Evolutionary conservation across 2,888 invertebrate genomes (phyloP).

Genomic region (Erebia palarica): DNA sequence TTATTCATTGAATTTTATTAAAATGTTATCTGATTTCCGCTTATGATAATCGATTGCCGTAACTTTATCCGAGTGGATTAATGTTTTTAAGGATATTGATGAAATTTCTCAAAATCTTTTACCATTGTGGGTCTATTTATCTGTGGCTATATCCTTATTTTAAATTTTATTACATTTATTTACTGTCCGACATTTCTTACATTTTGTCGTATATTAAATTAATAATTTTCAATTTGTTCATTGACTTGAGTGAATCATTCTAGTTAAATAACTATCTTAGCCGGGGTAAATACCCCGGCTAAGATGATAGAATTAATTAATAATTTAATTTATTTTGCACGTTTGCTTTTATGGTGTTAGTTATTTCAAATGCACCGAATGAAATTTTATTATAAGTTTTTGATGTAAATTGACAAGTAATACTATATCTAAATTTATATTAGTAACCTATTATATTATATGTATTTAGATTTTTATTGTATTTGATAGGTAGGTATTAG

Average conservation of each 20-base stretch:
- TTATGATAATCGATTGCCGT: background rate
- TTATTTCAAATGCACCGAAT: constrained; percentile 19
- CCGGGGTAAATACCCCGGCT: background rate
- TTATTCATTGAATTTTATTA: background rate
- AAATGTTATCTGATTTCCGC: background rate
- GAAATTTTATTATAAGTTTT: constrained; percentile 8
- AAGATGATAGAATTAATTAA: background rate
- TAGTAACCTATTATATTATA: background rate
- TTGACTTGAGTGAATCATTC: background rate
- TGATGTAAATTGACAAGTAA: background rate
- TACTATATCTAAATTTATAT: too few relatives aligned
- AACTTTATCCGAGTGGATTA: too few relatives aligned
- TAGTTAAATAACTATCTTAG: too few relatives aligned
- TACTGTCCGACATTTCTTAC: background rate
- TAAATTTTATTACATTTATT: constrained; percentile 3
- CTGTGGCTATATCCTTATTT: background rate
- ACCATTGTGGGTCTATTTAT: background rate
- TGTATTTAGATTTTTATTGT: background rate
- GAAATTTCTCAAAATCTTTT: too few relatives aligned
- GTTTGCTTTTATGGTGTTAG: constrained; percentile 26
- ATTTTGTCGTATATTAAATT: background rate
- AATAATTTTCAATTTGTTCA: background rate
- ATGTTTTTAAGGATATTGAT: too few relatives aligned
- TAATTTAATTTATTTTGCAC: constrained; percentile 25
- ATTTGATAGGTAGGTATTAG: background rate